Percentiles rank a stretch among this genome's conserved stretches.
Conservation (phyloP, 1,140 invertebrate genomes). For the Pteromalus puparum region DNA sequence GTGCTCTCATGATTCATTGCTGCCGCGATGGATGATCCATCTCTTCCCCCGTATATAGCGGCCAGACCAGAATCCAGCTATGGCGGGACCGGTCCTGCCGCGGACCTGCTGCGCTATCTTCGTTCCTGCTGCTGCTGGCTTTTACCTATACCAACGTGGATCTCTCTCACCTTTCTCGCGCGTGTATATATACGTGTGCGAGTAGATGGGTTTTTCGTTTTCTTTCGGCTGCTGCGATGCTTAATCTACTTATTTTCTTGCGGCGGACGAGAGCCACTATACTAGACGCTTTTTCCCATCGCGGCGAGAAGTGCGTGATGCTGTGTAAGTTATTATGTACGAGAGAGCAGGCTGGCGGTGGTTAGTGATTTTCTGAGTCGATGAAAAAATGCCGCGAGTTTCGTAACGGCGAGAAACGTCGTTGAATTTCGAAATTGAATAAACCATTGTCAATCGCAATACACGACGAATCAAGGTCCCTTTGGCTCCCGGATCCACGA, state of each 20-base stretch:
- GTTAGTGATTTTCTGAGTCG: neutral
- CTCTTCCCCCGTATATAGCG: conserved; percentile 65
- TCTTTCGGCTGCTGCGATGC: neutral
- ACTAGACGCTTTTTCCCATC: neutral
- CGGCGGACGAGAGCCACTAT: neutral
- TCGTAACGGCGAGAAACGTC: neutral
- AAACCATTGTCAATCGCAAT: neutral
- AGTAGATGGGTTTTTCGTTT: neutral
- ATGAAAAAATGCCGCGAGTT: neutral
- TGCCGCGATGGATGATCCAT: conserved; percentile 74
- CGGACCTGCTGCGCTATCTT: conserved; percentile 54
- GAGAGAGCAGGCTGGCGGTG: too few species aligned
- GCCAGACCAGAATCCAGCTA: conserved; percentile 24
- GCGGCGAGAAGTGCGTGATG: neutral
- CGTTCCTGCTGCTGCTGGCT: neutral
- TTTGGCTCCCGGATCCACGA: too few species aligned
- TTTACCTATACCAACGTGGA: neutral
- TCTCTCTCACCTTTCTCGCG: neutral
- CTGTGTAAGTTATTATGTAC: neutral
- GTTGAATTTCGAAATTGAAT: neutral
- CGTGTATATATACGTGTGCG: conserved; percentile 10
- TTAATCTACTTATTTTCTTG: conserved; percentile 43
- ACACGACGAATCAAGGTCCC: too few species aligned
- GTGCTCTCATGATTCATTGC: conserved; percentile 74
- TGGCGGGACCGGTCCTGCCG: conserved; percentile 56